Base-by-base conservation (phyloP, 2,888 invertebrate genomes). In the Petrolisthes manimaculis region DNA sequence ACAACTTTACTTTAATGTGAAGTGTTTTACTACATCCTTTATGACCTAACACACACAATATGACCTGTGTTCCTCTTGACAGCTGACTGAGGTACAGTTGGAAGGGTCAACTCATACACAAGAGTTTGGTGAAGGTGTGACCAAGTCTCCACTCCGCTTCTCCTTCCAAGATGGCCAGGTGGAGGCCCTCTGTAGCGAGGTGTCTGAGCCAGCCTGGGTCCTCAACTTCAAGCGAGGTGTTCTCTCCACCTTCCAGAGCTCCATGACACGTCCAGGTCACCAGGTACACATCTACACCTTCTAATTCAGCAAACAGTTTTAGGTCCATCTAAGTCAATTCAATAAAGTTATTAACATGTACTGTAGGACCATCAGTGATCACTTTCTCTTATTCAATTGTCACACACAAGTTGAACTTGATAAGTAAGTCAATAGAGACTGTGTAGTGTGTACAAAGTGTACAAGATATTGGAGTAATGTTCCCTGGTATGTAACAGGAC, bases 221-320 rank as follows among this genome's bases (percentile, higher is more conserved):
- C 92, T 94, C 77, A 94, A 94, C 92, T 92, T 94, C 92, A 94
- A 94, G 92, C 92, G 94, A 81, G 94, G 93, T 74, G 92, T 94
- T 61, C 92, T 94, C 54, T 94, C 94, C 3, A 92, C 93, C 69
- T 92, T 94, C 90, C 94, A 94, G 92, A 94, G 93, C 92, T 93
- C 93, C 79, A 93, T 94, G 93, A 92, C 92, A 5, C 92, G 74
- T 6, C 24, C 74, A 8, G 84, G 71, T 3, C n/a, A 54, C 6
- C 56, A 74, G 53, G 89, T 86, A 71, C 71, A 6, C 37, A 37
- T 37, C 2, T 1, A 1, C 2, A 37, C 37, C 37, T 37, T 37
- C 37, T 37, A 37, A 37, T 37, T 37, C 37, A 37, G 0, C 37
- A 37, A 37, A 37, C 1, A 0, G 0, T 37, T 37, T 37, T 37